Evolutionary conservation across 2,113 vertebrate genomes (phyloP), one percentile per base, ranked within the genome.

Genomic region (Geococcyx californianus): DNA sequence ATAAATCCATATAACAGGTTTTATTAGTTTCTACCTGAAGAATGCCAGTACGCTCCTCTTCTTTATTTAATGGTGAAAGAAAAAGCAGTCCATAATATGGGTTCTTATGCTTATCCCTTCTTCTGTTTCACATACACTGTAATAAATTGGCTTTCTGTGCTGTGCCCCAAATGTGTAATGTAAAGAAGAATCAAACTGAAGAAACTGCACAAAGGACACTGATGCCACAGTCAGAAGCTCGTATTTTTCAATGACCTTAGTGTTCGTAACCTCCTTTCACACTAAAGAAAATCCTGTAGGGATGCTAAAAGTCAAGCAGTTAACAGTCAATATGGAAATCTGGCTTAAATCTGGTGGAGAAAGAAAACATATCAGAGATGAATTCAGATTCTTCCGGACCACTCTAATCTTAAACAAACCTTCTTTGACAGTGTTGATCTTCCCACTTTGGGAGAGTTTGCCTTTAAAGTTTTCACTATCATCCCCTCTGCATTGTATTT

Each of bases 391-490:
- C 38, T 34, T 76, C 25, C 24, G 36, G 3, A 3, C 4, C 1
- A 31, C 8, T 54, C 19, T 28, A 76, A 34, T 72, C 42, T 79
- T 34, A 73, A 82, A 52, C 4, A 44, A 79, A 16, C 7, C 3
- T 8, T 52, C 1, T 0, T 1, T 52, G 9, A 3, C 17, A 4
- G 3, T 13, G 3, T 12, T 34, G 25, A n/a, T 85, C 33, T 79
- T 93, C 8, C 10, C 23, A 63, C 10, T 72, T 26, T 33, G 14
- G 28, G 29, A 88, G 6, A 72, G 58, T 68, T 55, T 85, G 13
- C 13, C 7, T 63, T 67, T 79, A 75, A 75, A 72, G 0, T 6
- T 79, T 93, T 66, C 1, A 1, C 29, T 51, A 5, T 49, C 17
- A 52, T 44, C 21, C 3, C 3, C 8, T 86, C 47, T 55, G 6